Base-by-base conservation (phyloP, 2,113 vertebrate species). In the Halcyon senegalensis region DNA sequence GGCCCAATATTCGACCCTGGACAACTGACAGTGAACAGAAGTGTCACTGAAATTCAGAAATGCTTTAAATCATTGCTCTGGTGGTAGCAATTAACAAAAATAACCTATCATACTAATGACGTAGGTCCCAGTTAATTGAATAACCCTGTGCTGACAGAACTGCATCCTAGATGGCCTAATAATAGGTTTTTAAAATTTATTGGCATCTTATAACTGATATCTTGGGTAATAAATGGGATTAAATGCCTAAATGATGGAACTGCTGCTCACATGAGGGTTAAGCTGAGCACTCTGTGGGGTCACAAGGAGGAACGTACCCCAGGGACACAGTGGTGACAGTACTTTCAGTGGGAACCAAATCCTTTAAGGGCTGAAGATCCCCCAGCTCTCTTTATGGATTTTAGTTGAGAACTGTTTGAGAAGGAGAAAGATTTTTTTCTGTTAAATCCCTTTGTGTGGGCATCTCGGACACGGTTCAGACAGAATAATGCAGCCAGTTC, bases 161-260 rank as follows among this genome's bases (percentile, higher is more conserved):
- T 12, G 7, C 31, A 60, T 77, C 76, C 51, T 90, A 46, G 46
- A 56, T 51, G 33, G 62, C 24, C 48, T 68, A 93, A 73, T 78
- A 81, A 92, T 20, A 84, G 30, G 39, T 7, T 77, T 95, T 60
- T 5, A 28, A 92, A 81, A 90, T 93, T 87, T 95, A 94, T 48
- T 90, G 64, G 25, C 63, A 66, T 85, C 35, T 87, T 87, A 30
- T 62, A 83, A 55, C 43, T 50, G 56, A n/a, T 58, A 67, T 85
- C 46, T 77, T 3, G 1, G 76, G 68, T 77, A 92, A 72, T 86
- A 82, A 95, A 89, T n/a, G 31, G 72, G 35, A 87, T 89, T 87
- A 91, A 56, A 69, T 58, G 73, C 27, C 17, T 37, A 81, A 94
- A 68, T 73, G 79, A 85, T 77, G 48, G 55, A 35, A n/a, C 46